A percentile compares a stretch with the other conserved stretches of the same genome.
Conservation (phyloP, 2,888 invertebrate genomes). For the Apamea sordens region DNA sequence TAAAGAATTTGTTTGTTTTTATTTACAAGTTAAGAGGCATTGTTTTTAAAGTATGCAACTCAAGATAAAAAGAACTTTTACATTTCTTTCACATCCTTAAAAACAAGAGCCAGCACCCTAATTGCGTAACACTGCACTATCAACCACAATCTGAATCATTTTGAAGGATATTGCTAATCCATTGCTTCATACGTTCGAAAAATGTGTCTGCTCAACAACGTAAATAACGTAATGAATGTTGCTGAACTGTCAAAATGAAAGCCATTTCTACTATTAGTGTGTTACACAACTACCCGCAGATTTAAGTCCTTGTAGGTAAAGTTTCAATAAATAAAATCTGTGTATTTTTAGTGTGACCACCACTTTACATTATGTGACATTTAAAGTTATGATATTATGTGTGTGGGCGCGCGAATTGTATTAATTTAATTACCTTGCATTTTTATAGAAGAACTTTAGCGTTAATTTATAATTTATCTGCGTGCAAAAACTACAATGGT, state of each 20-base stretch:
- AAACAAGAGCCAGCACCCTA: background rate
- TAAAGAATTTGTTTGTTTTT: background rate
- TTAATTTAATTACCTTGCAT: constrained; percentile 44
- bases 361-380: constrained; percentile 36
- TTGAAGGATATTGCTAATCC: no score
- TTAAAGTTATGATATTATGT: constrained; percentile 33
- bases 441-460: constrained; percentile 21
- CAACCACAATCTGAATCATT: no score
- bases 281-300: no score
- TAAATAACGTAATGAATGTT: no score
- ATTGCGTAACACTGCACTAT: no score
- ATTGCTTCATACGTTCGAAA: no score
- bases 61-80: background rate
- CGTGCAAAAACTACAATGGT: background rate
- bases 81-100: background rate
- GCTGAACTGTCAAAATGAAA: no score
- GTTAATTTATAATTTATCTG: constrained; percentile 3
- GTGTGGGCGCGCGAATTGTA: constrained; percentile 38
- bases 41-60: background rate
- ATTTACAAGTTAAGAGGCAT: background rate
- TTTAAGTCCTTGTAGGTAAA: no score
- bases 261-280: no score
- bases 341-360: constrained; percentile 1
- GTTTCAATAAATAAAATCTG: background rate
- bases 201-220: no score